Evolutionary conservation across 2,113 vertebrate genomes (phyloP), one percentile per base, ranked within the genome.

Genomic region (Oryzias curvinotus): DNA sequence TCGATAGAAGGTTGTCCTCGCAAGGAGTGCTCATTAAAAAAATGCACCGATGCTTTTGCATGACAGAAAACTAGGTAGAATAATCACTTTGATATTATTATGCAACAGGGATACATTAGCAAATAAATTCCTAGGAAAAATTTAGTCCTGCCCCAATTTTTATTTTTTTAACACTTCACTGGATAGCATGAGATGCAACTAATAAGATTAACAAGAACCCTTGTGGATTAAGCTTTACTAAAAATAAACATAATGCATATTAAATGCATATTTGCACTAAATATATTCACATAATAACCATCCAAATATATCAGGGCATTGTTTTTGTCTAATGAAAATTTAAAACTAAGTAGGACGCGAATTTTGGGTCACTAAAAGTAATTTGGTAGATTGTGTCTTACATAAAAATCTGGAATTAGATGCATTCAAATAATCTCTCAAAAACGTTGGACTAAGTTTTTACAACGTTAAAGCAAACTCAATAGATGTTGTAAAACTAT

Each of bases 101-200:
- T 41, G 25, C 44, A 68, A 57, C 48, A 23, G 28, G 14, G 7
- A 5, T 28, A 25, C 47, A 52, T 26, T n/a, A 50, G 53, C 52
- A 62, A 62, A 61, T 57, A 48, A 14, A 15, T 53, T 42, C 48
- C 47, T n/a, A 19, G 18, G 45, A 43, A 28, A 28, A 60, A 61
- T 47, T 36, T 36, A 23, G 54, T 41, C 19, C 23, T 5, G 12
- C 18, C 21, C 5, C 23, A 23, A 10, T 23, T 51, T 17, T 30
- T 2, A 57, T n/a, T 2, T 5, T 53, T 41, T 18, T 13, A 8
- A n/a, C 15, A 10, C 41, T 36, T 51, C 7, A 25, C 45, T 43
- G 45, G 51, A 10, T 54, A 13, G 42, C 2, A 18, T 12, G 16
- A 48, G 8, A 48, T 19, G 47, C n/a, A 48, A 6, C 19, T 54